phyloP scores from a whole-genome alignment of 2,888 invertebrate genomes.

The Parnassius orleans region DNA sequence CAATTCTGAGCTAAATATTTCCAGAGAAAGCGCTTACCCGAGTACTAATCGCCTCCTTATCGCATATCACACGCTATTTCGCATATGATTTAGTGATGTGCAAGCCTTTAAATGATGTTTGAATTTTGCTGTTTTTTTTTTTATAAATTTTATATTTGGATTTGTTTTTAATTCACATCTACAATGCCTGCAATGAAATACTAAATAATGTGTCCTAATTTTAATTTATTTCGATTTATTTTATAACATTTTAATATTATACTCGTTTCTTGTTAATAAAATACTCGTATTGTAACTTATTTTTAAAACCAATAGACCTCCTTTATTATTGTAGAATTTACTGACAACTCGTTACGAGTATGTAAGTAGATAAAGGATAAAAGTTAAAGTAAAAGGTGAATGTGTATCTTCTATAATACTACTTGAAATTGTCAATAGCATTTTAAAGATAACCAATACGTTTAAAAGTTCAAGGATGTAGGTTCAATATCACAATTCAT shows the following conservation, averaged over 20 bases:
- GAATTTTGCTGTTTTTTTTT: too few relatives aligned
- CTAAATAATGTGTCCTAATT: too few relatives aligned
- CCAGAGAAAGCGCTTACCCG: constrained; percentile 18
- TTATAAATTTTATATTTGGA: too few relatives aligned
- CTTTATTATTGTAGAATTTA: too few relatives aligned
- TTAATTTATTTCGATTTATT: too few relatives aligned
- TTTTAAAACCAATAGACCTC: too few relatives aligned
- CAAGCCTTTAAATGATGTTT: neutral
- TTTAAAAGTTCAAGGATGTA: neutral
- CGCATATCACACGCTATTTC: constrained; percentile 10
- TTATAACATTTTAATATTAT: too few relatives aligned
- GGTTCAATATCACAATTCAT: neutral
- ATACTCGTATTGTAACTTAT: too few relatives aligned
- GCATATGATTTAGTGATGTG: constrained; percentile 5
- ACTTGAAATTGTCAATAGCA: constrained; percentile 1
- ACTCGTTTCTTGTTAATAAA: too few relatives aligned
- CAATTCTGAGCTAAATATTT: constrained; percentile 22
- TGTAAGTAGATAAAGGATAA: neutral
- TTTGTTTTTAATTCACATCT: too few relatives aligned
- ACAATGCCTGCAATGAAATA: too few relatives aligned
- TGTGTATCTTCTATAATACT: neutral
- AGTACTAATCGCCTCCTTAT: constrained; percentile 15
- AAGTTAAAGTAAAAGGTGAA: constrained; percentile 3
- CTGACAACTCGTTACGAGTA: neutral
- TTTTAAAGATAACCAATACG: constrained; percentile 2